Conservation (phyloP, 2,888 invertebrate species). For the Acholoe squamosa region DNA sequence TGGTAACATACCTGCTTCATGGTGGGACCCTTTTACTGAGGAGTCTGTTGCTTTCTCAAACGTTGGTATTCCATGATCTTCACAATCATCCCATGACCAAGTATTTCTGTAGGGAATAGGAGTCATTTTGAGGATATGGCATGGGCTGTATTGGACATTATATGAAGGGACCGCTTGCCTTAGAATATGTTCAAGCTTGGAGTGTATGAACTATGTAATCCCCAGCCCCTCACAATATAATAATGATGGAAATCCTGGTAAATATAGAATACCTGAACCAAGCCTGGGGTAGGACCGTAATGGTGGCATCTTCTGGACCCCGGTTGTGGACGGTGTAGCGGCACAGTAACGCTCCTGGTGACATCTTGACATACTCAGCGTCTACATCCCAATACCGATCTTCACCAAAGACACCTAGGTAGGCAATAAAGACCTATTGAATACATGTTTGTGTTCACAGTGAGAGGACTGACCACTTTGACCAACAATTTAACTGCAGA, state of each 20-base stretch:
- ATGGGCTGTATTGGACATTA: no score
- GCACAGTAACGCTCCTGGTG: conserved; percentile 80
- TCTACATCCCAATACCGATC: conserved; percentile 81
- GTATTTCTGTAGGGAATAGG: conserved; percentile 58
- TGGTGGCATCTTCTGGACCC: conserved; percentile 75
- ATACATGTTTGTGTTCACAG: no score
- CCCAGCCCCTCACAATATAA: no score
- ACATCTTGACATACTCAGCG: conserved; percentile 81
- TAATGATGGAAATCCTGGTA: no score
- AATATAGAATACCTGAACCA: conserved; percentile 80
- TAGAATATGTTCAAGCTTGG: no score
- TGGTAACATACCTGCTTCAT: conserved; percentile 40
- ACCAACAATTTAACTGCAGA: not conserved
- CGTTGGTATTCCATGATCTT: not conserved
- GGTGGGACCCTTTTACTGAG: conserved; percentile 46
- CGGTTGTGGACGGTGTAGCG: conserved; percentile 80
- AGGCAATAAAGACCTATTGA: not conserved
- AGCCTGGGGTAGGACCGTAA: conserved; percentile 81
- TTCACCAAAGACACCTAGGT: conserved; percentile 79
- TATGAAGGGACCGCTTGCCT: no score
- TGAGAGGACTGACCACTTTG: not conserved
- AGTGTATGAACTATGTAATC: no score
- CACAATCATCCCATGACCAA: conserved; percentile 62
- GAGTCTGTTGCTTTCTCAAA: not conserved
- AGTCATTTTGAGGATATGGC: no score